phyloP scores from a whole-genome alignment of 2,797 vertebrate species.

The Sciurus carolinensis region DNA sequence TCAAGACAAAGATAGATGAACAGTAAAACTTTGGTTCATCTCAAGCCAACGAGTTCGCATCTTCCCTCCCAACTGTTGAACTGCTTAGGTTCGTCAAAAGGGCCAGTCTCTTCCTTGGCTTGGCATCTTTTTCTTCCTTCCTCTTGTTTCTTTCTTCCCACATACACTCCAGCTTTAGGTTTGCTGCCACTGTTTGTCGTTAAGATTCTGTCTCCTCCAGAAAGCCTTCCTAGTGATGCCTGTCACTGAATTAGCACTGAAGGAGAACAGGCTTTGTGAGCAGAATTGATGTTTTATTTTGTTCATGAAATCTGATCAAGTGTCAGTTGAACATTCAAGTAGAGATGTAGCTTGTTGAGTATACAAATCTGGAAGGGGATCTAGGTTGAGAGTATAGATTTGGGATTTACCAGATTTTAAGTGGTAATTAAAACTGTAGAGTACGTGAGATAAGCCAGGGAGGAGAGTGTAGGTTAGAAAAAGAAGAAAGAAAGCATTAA shows the following conservation, averaged over 20 bases:
- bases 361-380: background rate
- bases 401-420: background rate
- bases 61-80: background rate
- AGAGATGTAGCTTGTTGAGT: background rate
- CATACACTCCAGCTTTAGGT: background rate
- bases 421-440: background rate
- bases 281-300: background rate
- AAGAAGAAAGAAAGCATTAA: background rate
- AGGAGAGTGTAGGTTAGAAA: background rate
- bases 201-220: background rate
- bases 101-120: background rate
- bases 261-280: background rate
- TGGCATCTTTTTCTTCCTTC: background rate
- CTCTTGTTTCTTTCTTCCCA: background rate
- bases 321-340: slow-evolving; percentile 13
- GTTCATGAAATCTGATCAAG: background rate
- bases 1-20: background rate
- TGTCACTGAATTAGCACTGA: background rate
- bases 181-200: background rate
- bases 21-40: background rate
- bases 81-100: background rate
- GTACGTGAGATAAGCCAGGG: background rate
- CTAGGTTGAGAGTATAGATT: background rate
- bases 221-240: background rate
- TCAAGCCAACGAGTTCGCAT: background rate